Conservation (phyloP, 2,113 vertebrate genomes). For the Zosterops hypoxanthus region DNA sequence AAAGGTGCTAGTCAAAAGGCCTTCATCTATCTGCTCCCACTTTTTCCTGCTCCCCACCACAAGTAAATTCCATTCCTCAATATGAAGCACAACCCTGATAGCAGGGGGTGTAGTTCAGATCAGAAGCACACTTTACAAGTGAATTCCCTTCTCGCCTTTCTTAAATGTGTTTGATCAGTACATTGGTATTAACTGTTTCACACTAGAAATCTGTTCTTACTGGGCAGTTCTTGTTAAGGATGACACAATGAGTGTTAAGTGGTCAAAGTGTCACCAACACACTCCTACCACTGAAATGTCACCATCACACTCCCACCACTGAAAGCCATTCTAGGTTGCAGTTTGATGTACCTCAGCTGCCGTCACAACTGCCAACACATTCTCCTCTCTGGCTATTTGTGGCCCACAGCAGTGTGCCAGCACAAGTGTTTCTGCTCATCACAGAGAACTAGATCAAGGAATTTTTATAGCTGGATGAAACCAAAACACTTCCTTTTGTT, state of each 20-base stretch:
- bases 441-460: neutral
- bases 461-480: neutral
- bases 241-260: neutral
- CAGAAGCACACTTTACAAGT: neutral
- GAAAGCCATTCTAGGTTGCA: neutral
- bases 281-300: neutral
- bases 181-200: neutral
- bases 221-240: neutral
- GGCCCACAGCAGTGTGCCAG: neutral
- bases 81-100: neutral
- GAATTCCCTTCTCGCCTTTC: neutral
- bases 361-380: neutral
- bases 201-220: neutral
- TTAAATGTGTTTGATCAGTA: neutral
- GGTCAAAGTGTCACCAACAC: neutral
- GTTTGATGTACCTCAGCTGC: neutral
- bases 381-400: neutral
- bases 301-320: neutral
- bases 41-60: neutral
- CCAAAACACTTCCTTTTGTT: neutral
- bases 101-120: neutral
- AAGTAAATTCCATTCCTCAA: neutral
- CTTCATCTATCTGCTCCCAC: neutral
- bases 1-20: neutral
- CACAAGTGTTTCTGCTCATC: neutral